Conservation (phyloP, 1,140 invertebrate genomes). For the Drosophila equinoxialis region DNA sequence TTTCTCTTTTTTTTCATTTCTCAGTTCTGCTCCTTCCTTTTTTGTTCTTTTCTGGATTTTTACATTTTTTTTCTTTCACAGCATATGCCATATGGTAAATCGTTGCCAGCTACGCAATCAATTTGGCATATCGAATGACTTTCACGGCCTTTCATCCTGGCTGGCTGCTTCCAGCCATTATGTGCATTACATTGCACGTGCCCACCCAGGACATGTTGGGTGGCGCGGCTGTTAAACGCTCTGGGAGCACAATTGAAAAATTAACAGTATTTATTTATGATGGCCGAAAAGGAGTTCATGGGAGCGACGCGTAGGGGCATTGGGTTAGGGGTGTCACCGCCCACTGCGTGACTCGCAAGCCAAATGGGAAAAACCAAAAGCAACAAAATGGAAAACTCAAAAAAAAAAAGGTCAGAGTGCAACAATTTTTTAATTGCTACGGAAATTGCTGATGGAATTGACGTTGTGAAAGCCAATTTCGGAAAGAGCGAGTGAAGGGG, state of each 20-base stretch:
- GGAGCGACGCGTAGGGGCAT: not conserved
- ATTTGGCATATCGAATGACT: conserved; percentile 21
- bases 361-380: conserved; percentile 54
- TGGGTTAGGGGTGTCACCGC: not conserved
- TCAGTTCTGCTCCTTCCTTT: not conserved
- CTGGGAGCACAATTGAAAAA: conserved; percentile 71
- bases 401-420: conserved; percentile 45
- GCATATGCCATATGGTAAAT: conserved; percentile 46
- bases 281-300: conserved; percentile 43
- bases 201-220: not conserved
- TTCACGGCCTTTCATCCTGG: conserved; percentile 22
- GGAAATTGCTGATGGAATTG: conserved; percentile 76
- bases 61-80: conserved; percentile 20
- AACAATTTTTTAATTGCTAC: conserved; percentile 74
- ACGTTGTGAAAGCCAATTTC: conserved; percentile 66
- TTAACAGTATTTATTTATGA: conserved; percentile 81
- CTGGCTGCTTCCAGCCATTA: conserved; percentile 26
- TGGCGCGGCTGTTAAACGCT: conserved; percentile 53
- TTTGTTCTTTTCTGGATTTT: not conserved
- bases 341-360: conserved; percentile 65
- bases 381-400: conserved; percentile 17
- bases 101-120: conserved; percentile 8
- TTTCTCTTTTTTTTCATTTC: conserved; percentile 23
- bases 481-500: not conserved
- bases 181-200: conserved; percentile 53